Percentiles rank a stretch among this genome's conserved stretches.
Conservation (phyloP, 2,797 vertebrate genomes). For the Enteromius argenteus region DNA sequence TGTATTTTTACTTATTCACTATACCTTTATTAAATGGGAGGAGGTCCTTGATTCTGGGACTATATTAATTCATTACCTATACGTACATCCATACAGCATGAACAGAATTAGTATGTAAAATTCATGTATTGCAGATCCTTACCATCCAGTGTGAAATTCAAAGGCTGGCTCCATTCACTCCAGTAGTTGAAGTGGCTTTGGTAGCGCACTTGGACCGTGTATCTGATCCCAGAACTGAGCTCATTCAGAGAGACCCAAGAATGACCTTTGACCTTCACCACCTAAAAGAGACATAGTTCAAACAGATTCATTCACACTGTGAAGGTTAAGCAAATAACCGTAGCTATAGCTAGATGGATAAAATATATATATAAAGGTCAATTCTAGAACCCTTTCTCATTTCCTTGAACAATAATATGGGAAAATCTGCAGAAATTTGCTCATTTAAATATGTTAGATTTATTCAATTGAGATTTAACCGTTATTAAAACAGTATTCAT, state of each 20-base stretch:
- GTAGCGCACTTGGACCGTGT: conserved; percentile 81
- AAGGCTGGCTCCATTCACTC: conserved; percentile 88
- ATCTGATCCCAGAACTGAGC: conserved; percentile 74
- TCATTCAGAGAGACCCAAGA: conserved; percentile 71
- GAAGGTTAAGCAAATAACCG: neutral
- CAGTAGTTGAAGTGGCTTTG: conserved; percentile 77
- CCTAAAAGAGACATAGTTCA: conserved; percentile 43
- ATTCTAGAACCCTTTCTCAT: neutral
- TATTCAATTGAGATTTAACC: neutral
- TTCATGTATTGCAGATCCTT: conserved; percentile 49
- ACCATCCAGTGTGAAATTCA: conserved; percentile 81
- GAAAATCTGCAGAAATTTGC: neutral
- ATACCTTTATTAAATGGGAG: neutral
- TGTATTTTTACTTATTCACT: neutral
- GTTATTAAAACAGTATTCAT: neutral
- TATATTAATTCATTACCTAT: neutral
- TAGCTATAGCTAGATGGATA: neutral
- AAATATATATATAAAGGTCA: neutral
- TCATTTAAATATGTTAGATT: neutral
- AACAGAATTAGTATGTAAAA: neutral
- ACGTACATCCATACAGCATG: neutral
- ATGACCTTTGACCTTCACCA: conserved; percentile 55
- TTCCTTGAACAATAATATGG: neutral
- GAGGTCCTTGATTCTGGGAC: neutral
- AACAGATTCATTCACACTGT: neutral